Conservation (phyloP, 2,797 vertebrate species). For the Pseudomugil tenellus region DNA sequence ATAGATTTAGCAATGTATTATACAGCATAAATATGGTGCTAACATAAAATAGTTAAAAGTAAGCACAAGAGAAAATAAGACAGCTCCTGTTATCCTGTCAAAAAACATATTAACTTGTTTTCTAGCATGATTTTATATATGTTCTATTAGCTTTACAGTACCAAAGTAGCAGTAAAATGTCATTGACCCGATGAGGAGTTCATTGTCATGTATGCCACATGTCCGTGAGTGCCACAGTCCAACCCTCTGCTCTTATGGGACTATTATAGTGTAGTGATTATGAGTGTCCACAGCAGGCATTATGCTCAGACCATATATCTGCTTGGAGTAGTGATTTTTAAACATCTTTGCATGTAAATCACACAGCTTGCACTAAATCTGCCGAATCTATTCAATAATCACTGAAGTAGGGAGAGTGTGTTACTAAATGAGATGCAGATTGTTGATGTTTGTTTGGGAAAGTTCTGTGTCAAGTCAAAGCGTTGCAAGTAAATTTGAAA, state of each 20-base stretch:
- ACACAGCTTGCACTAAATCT: conserved; percentile 45
- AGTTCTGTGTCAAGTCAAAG: conserved; percentile 23
- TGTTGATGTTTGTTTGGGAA: conserved; percentile 26
- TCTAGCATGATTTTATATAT: background rate
- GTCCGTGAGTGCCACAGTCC: conserved; percentile 21
- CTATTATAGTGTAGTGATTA: conserved; percentile 52
- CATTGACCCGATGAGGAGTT: conserved; percentile 15
- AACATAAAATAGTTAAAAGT: background rate
- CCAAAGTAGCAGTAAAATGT: conserved; percentile 5
- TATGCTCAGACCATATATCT: conserved; percentile 59
- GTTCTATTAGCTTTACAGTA: conserved; percentile 1
- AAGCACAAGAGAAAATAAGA: background rate
- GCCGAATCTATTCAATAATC: conserved; percentile 54
- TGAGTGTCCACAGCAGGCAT: conserved; percentile 51
- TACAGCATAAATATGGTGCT: background rate
- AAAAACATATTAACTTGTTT: conserved; percentile 3
- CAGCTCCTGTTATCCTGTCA: background rate
- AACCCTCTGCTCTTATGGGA: conserved; percentile 33
- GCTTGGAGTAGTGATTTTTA: conserved; percentile 43
- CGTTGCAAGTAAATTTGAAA: conserved; percentile 3
- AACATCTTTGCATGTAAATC: conserved; percentile 48
- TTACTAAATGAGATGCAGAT: conserved; percentile 34
- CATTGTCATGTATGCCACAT: conserved; percentile 10
- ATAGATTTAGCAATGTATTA: background rate
- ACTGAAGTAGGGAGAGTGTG: conserved; percentile 37